A percentile compares a stretch with the other conserved stretches of the same genome.
These are phyloP conservation scores for Ceratothoa steindachneri DNA, from an alignment of 2,888 invertebrate species.

Conservation along the genomic window DNA sequence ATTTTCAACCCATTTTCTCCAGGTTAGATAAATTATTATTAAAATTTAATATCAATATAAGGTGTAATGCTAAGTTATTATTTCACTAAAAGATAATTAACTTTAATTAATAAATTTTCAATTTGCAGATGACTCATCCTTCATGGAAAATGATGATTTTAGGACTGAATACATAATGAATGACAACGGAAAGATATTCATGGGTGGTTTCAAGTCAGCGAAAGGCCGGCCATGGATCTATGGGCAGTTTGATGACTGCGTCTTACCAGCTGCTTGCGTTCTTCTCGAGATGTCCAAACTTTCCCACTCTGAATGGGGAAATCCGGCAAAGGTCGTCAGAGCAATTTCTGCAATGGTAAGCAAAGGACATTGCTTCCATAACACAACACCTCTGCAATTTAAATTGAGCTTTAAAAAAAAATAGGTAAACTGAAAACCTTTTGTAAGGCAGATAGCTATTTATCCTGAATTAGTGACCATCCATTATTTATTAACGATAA, in stretches of 20 bases:
- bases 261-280: slow-evolving; percentile 67
- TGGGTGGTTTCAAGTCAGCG: slow-evolving; percentile 68
- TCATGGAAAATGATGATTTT: slow-evolving; percentile 65
- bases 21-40: slow-evolving; percentile 57
- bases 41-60: no score
- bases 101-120: no score
- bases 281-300: slow-evolving; percentile 66
- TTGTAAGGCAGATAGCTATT: no score
- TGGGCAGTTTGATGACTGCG: slow-evolving; percentile 71
- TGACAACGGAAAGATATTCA: slow-evolving; percentile 81
- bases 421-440: no score
- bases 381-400: no score
- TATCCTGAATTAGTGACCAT: no score
- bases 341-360: slow-evolving; percentile 72
- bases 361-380: no score
- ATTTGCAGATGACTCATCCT: slow-evolving; percentile 66
- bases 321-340: slow-evolving; percentile 66
- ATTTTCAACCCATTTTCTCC: slow-evolving; percentile 75
- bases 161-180: slow-evolving; percentile 73
- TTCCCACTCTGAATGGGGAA: slow-evolving; percentile 64
- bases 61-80: no score
- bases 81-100: no score
- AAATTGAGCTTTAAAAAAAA: no score
- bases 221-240: slow-evolving; percentile 79
- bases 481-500: no score